phyloP scores from a whole-genome alignment of 2,888 invertebrate genomes.

The Cordilura impudica region DNA sequence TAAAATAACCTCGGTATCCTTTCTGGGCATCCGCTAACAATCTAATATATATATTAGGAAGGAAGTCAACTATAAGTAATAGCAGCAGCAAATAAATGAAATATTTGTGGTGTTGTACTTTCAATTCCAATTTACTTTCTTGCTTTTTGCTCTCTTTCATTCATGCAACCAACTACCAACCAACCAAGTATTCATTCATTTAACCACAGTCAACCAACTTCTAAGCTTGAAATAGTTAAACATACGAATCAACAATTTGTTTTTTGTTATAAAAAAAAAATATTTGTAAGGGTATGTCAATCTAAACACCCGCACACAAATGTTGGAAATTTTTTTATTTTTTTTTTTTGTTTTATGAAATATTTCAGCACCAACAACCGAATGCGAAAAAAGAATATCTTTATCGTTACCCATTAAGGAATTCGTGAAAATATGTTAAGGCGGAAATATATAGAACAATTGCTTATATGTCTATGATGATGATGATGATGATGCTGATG shows the following conservation, averaged over 20 bases:
- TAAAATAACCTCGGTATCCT: slow-evolving; percentile 73
- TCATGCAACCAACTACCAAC: slow-evolving; percentile 12
- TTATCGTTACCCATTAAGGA: slow-evolving; percentile 53
- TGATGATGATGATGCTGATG: neutral
- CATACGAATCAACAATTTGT: slow-evolving; percentile 44
- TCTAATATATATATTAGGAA: slow-evolving; percentile 20
- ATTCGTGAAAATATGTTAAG: slow-evolving; percentile 64
- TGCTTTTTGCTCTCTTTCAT: slow-evolving; percentile 28
- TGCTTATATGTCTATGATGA: neutral
- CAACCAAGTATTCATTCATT: slow-evolving; percentile 54
- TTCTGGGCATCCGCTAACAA: slow-evolving; percentile 22
- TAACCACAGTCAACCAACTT: slow-evolving; percentile 50
- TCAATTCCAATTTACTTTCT: slow-evolving; percentile 61
- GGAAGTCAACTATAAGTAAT: slow-evolving; percentile 22
- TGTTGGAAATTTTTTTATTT: slow-evolving; percentile 45
- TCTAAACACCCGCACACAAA: slow-evolving; percentile 46
- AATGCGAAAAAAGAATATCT: slow-evolving; percentile 24
- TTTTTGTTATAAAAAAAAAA: slow-evolving; percentile 23
- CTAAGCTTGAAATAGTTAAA: slow-evolving; percentile 31
- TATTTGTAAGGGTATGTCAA: slow-evolving; percentile 15
- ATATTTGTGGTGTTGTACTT: slow-evolving; percentile 69
- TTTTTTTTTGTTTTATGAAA: slow-evolving; percentile 41
- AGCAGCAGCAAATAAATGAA: slow-evolving; percentile 71
- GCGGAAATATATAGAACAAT: slow-evolving; percentile 27
- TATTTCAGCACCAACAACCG: slow-evolving; percentile 30